Evolutionary conservation across 2,888 invertebrate genomes (phyloP).

Genomic region (Eilema depressum): DNA sequence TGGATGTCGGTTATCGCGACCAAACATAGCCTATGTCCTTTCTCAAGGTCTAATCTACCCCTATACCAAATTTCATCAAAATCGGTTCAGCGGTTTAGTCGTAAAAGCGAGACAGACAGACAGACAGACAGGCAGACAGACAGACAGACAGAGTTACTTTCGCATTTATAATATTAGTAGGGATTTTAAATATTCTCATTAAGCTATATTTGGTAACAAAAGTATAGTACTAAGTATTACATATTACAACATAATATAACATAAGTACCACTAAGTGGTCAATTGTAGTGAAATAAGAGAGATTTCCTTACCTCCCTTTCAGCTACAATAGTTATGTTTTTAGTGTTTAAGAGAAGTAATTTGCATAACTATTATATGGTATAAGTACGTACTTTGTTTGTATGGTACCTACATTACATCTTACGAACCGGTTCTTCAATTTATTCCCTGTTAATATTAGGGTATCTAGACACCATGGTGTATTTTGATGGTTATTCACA

Average conservation of each 20-base stretch:
- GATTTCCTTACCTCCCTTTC: not conserved
- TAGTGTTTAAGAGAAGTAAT: constrained; percentile 15
- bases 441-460: constrained; percentile 37
- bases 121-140: too few species aligned
- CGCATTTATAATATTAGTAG: too few species aligned
- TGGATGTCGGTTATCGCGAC: too few species aligned
- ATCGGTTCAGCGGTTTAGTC: too few species aligned
- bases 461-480: constrained; percentile 23
- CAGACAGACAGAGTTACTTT: too few species aligned
- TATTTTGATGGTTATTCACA: constrained; percentile 6
- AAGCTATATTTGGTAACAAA: not conserved
- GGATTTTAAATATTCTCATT: not conserved
- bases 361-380: constrained; percentile 26
- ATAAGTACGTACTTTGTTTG: constrained; percentile 13
- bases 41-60: too few species aligned
- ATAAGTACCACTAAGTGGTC: not conserved
- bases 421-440: constrained; percentile 32
- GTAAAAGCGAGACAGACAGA: too few species aligned
- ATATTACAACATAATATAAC: not conserved
- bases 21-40: too few species aligned
- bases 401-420: constrained; percentile 29
- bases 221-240: not conserved
- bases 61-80: too few species aligned
- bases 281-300: not conserved
- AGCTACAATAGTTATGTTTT: not conserved